Evolutionary conservation across 2,797 vertebrate species (phyloP).

Genomic region (Podargus strigoides): DNA sequence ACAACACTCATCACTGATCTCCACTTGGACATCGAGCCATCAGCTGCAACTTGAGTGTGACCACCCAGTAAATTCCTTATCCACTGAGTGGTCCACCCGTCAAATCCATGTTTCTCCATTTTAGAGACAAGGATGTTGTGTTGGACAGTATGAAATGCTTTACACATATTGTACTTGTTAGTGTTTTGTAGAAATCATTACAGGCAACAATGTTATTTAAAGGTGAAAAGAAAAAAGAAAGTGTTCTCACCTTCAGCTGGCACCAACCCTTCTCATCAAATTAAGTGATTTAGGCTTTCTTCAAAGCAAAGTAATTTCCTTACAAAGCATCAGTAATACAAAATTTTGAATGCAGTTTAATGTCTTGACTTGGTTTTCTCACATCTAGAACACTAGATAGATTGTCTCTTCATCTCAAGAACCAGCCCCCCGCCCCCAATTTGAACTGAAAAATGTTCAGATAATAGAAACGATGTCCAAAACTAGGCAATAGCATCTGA

Average conservation of each 20-base stretch:
- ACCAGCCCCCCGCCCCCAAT: too few species aligned
- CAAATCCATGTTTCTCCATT: not conserved
- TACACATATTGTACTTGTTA: not conserved
- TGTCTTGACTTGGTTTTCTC: not conserved
- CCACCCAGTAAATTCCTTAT: not conserved
- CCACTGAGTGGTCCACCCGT: not conserved
- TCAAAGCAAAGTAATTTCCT: not conserved
- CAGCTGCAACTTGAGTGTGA: not conserved
- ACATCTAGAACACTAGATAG: not conserved
- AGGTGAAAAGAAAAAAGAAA: not conserved
- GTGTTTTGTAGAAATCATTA: not conserved
- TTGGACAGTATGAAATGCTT: too few species aligned
- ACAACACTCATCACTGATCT: not conserved
- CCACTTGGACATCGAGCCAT: fast-evolving
- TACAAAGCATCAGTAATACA: not conserved
- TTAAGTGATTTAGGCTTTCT: not conserved
- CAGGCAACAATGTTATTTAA: not conserved
- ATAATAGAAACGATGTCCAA: not conserved
- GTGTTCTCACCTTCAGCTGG: not conserved
- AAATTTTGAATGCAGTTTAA: not conserved
- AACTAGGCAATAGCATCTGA: not conserved
- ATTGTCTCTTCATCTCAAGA: not conserved
- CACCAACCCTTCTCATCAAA: not conserved
- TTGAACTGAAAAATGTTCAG: not conserved
- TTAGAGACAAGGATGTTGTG: not conserved